Conservation (phyloP, 2,113 vertebrate genomes). For the Thunnus thynnus region DNA sequence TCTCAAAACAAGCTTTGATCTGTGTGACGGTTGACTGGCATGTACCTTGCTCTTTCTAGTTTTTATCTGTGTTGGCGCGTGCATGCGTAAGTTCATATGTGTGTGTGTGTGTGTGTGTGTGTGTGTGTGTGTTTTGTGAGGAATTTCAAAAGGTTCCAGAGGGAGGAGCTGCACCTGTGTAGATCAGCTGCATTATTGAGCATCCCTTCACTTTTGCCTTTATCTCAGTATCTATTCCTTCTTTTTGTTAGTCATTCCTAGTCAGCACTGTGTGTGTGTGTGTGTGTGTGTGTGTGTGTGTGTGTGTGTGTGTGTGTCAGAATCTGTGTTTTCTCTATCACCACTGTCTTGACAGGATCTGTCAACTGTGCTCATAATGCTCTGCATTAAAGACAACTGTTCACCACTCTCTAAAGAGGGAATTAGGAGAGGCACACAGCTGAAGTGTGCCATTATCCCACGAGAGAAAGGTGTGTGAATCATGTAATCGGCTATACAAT, state of each 20-base stretch:
- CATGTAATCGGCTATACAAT: background rate
- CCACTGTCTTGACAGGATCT: conserved; percentile 49
- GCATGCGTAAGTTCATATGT: background rate
- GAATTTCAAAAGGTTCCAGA: conserved; percentile 46
- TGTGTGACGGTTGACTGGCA: conserved; percentile 14
- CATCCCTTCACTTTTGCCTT: background rate
- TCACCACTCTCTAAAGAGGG: conserved; percentile 2
- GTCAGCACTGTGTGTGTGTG: background rate
- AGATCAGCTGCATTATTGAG: conserved; percentile 56
- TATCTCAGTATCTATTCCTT: conserved; percentile 28
- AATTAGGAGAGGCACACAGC: background rate
- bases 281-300: conserved; percentile 18
- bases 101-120: background rate
- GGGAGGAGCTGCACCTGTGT: conserved; percentile 44
- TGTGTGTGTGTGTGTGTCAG: background rate
- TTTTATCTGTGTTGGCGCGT: background rate
- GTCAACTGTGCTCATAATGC: conserved; percentile 30
- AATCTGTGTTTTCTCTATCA: conserved; percentile 35
- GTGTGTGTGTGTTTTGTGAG: conserved; percentile 6
- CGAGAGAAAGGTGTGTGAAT: background rate
- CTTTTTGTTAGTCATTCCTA: conserved; percentile 15
- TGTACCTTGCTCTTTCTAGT: conserved; percentile 17
- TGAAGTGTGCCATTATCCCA: background rate
- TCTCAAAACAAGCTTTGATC: conserved; percentile 59
- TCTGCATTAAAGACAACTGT: conserved; percentile 30